A percentile compares a stretch with the other conserved stretches of the same genome.
Evolutionary conservation across 2,888 invertebrate species (phyloP).

Genomic region (Ennomos fuscantarius): DNA sequence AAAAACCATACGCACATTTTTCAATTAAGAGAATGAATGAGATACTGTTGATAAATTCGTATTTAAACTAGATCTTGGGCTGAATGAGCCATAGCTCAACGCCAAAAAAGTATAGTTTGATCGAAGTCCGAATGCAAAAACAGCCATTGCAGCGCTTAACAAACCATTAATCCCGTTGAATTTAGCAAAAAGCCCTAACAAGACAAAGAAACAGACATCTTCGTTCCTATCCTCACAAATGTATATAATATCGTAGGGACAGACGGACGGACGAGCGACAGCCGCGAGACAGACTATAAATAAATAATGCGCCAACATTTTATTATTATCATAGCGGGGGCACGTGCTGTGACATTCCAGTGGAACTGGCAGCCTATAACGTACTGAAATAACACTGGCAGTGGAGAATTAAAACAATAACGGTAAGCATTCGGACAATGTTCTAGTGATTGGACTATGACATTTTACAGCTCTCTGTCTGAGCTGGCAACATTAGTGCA

Average conservation of each 20-base stretch:
- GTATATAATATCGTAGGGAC: conserved; percentile 42
- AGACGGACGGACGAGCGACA: conserved; percentile 82
- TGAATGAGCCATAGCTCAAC: too few relatives aligned
- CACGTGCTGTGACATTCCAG: conserved; percentile 81
- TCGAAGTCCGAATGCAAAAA: neutral
- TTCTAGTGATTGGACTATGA: conserved; percentile 22
- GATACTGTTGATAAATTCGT: too few relatives aligned
- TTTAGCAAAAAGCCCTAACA: conserved; percentile 29
- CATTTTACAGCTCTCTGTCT: conserved; percentile 1
- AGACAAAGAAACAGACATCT: conserved; percentile 36
- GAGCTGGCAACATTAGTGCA: too few relatives aligned
- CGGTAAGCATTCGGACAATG: conserved; percentile 8
- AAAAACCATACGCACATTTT: conserved; percentile 2
- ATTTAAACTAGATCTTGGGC: too few relatives aligned
- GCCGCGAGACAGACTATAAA: conserved; percentile 83
- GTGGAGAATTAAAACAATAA: conserved; percentile 43
- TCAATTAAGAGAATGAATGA: too few relatives aligned
- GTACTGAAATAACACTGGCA: conserved; percentile 62
- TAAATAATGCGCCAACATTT: conserved; percentile 85
- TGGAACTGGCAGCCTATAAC: conserved; percentile 45
- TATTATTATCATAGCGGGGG: conserved; percentile 82
- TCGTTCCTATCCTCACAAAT: conserved; percentile 19
- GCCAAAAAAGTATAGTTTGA: too few relatives aligned
- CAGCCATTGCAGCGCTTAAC: conserved; percentile 13
- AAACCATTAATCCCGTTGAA: conserved; percentile 20